Conservation (phyloP, 1,140 invertebrate species). For the Psilanteris sp. region DNA sequence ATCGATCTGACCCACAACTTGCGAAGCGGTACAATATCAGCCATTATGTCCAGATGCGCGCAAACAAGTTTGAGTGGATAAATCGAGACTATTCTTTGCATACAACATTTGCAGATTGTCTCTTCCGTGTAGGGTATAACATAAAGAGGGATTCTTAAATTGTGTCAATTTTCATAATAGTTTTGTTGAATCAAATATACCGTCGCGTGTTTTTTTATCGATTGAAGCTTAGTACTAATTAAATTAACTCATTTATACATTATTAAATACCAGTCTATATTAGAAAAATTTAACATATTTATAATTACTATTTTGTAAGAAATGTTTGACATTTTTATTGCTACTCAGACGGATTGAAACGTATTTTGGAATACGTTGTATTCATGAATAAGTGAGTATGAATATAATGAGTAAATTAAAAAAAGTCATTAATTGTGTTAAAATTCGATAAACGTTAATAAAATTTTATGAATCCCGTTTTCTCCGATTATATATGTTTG, state of each 20-base stretch:
- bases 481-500: no score
- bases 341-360: no score
- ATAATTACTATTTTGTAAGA: no score
- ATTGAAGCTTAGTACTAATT: neutral
- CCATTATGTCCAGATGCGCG: constrained; percentile 60
- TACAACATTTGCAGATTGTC: constrained; percentile 36
- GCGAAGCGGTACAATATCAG: constrained; percentile 57
- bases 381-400: no score
- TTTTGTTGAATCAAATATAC: constrained; percentile 11
- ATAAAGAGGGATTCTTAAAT: constrained; percentile 43
- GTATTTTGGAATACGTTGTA: no score
- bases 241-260: constrained; percentile 1
- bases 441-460: no score
- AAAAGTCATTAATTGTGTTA: no score
- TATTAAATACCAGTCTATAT: constrained; percentile 1
- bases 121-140: constrained; percentile 25
- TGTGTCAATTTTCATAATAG: constrained; percentile 41
- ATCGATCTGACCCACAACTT: constrained; percentile 61
- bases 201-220: constrained; percentile 7
- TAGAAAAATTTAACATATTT: no score
- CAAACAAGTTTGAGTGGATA: constrained; percentile 59
- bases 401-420: no score
- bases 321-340: no score
- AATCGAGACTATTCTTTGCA: constrained; percentile 54
- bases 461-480: no score